Percentiles rank a stretch among this genome's conserved stretches.
phyloP scores from a whole-genome alignment of 2,113 vertebrate species.

The Brachionichthys hirsutus region DNA sequence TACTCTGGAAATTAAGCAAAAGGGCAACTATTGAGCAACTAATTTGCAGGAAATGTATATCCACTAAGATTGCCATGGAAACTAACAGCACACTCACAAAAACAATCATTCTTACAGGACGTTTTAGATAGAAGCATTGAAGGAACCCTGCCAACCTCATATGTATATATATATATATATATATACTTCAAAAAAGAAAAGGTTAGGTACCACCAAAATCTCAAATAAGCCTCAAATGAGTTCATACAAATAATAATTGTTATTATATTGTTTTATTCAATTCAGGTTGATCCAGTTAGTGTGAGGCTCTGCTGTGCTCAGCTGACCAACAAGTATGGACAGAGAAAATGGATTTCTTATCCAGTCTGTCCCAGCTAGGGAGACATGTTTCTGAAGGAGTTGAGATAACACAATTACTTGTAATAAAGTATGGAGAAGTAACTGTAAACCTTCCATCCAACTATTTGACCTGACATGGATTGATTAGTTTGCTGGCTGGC shows the following conservation, averaged over 20 bases:
- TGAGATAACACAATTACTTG: constrained; percentile 61
- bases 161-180: background rate
- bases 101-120: background rate
- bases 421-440: constrained; percentile 58
- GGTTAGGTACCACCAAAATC: no score
- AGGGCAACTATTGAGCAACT: constrained; percentile 10
- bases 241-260: no score
- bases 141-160: no score
- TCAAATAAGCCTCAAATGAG: no score
- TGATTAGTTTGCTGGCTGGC: constrained; percentile 25
- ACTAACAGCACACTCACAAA: constrained; percentile 2
- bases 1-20: constrained; percentile 74
- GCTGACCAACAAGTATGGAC: constrained; percentile 46
- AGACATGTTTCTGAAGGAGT: constrained; percentile 49
- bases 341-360: constrained; percentile 49
- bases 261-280: no score
- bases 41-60: constrained; percentile 18
- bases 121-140: background rate
- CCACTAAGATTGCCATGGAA: constrained; percentile 9
- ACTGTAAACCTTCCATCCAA: constrained; percentile 53
- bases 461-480: constrained; percentile 63
- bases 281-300: constrained; percentile 11
- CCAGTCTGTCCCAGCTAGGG: constrained; percentile 26
- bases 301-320: constrained; percentile 23
- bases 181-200: no score